Percentiles rank a stretch among this genome's conserved stretches.
phyloP scores from a whole-genome alignment of 2,113 vertebrate genomes.

The Grallaria varia region DNA sequence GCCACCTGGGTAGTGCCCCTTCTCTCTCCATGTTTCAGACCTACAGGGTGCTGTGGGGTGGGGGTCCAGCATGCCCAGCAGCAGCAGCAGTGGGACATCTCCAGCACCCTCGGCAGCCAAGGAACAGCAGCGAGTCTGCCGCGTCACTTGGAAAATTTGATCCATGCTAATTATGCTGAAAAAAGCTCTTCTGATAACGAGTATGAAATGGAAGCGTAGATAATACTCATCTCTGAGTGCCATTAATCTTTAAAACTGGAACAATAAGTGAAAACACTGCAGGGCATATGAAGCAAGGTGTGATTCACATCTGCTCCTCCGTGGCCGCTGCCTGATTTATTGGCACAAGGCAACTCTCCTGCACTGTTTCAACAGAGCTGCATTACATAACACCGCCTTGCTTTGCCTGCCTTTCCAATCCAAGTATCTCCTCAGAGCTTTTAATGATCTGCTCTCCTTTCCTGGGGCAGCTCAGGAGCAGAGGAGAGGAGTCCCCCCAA shows the following conservation, averaged over 20 bases:
- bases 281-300: constrained; percentile 70
- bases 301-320: constrained; percentile 63
- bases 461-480: neutral
- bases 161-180: constrained; percentile 35
- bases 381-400: constrained; percentile 46
- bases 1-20: neutral
- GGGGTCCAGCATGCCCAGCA: rapidly evolving
- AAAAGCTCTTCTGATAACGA: constrained; percentile 58
- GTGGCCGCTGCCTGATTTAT: constrained; percentile 40
- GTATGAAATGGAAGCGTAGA: constrained; percentile 36
- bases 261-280: constrained; percentile 56
- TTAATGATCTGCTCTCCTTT: neutral
- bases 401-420: neutral
- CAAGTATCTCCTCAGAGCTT: neutral
- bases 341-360: constrained; percentile 43
- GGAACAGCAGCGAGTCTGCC: neutral
- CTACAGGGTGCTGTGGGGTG: rapidly evolving
- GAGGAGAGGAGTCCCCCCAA: neutral
- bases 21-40: neutral
- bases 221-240: constrained; percentile 49
- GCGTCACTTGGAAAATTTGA: constrained; percentile 39
- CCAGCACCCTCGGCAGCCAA: neutral
- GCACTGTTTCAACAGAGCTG: constrained; percentile 42
- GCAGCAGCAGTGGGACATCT: neutral
- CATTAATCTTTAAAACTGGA: constrained; percentile 64